Evolutionary conservation across 2,888 invertebrate genomes (phyloP), one percentile per base, ranked within the genome.

Genomic region (Nephrotoma appendiculata): DNA sequence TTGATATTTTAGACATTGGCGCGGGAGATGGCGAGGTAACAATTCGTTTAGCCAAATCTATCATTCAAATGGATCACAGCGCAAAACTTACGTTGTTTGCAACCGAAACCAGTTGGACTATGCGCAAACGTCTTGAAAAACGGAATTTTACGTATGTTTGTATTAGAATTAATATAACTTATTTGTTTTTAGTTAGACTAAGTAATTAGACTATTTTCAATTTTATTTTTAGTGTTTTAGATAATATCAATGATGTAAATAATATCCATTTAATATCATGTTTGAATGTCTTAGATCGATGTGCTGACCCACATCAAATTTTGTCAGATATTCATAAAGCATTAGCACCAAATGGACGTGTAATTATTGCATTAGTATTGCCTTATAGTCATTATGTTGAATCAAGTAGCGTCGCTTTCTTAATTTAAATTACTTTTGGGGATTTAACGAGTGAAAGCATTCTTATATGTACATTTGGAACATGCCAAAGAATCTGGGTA

Each of bases 21-120:
- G 98, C 99, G 2, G 99, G 99, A 1, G 99, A 99, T 92, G 99
- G 99, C 0, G 96, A 96, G 90, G 98, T 98, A 86, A 98, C 98
- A 71, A 93, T 95, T 19, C 94, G 95, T 87, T 94, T 98, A 92
- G 94, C 89, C 44, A 89, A 95, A 0, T 93, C 94, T 86, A 93
- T 96, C 88, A 98, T 96, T 92, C 91, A 93, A 5, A 94, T 98
- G 92, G 94, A 89, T 52, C 88, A 95, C 0, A 93, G 94, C 86
- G 94, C 96, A 88, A 98, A 96, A 92, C 90, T 93, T 5, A 92
- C 94, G 87, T 94, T 96, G 84, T 97, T 96, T 91, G 97, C 96
- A 86, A 99, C 99, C 0, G 99, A 99, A 92, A 95, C 98, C 88
- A 98, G 98, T 0, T 93, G 93, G 87, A 95, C 96, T 86, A 99